These are phyloP conservation scores for Portunus trituberculatus DNA, from an alignment of 1,140 invertebrate genomes.

Conservation along the genomic window DNA sequence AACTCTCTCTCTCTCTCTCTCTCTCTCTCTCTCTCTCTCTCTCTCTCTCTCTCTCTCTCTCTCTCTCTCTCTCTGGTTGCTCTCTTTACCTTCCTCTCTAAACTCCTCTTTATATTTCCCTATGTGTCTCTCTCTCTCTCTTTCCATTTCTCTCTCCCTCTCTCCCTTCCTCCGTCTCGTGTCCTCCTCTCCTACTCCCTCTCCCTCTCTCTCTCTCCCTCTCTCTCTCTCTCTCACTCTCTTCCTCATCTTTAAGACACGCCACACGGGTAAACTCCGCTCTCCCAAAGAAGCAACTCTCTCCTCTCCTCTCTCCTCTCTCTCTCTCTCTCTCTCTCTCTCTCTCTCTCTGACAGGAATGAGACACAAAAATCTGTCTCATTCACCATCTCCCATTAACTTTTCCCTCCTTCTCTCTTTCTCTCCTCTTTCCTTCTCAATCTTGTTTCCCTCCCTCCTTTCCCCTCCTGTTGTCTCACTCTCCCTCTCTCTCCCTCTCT, in stretches of 20 bases:
- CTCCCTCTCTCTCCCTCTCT: not conserved
- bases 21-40: not conserved
- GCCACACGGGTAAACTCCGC: too few relatives aligned
- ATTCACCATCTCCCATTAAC: too few relatives aligned
- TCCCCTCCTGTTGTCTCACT: not conserved
- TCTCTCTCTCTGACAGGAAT: not conserved
- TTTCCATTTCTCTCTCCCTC: not conserved
- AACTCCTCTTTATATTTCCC: not conserved
- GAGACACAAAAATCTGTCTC: too few relatives aligned
- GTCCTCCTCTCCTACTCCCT: not conserved
- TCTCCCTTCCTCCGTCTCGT: not conserved
- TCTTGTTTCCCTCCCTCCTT: not conserved
- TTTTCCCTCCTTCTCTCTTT: not conserved
- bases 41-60: not conserved
- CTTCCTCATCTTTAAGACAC: not conserved
- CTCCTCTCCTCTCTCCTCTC: not conserved
- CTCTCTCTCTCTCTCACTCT: conserved; percentile 32
- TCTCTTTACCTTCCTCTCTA: not conserved
- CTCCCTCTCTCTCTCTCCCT: not conserved
- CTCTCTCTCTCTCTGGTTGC: not conserved
- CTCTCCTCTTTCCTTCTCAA: not conserved
- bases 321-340: conserved; percentile 40
- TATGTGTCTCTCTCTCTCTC: not conserved
- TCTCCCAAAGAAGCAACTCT: too few relatives aligned
- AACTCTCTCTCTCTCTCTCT: not conserved